Evolutionary conservation across 2,113 vertebrate species (phyloP).

Genomic region (Marmota monax): DNA sequence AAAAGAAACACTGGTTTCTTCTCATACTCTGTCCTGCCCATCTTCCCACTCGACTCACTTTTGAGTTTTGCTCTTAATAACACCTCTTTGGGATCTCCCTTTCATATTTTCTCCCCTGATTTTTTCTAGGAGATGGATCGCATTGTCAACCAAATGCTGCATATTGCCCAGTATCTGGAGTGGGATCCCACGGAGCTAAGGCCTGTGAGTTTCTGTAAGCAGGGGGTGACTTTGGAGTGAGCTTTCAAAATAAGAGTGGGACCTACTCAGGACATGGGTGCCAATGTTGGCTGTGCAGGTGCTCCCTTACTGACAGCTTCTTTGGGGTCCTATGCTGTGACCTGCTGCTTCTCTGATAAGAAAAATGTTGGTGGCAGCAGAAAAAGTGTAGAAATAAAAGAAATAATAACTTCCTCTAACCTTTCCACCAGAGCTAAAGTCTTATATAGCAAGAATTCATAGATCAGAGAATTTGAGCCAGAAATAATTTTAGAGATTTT

Average conservation of each 20-base stretch:
- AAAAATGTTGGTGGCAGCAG: background rate
- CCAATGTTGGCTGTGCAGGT: background rate
- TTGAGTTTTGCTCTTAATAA: background rate
- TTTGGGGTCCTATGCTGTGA: background rate
- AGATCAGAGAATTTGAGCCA: conserved; percentile 10
- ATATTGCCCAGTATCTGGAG: conserved; percentile 96
- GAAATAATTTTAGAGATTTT: background rate
- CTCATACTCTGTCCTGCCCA: background rate
- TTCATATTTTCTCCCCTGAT: conserved; percentile 61
- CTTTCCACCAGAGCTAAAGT: background rate
- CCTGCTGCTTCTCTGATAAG: background rate
- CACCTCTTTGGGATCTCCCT: background rate
- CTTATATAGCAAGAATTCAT: background rate
- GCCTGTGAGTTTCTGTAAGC: conserved; percentile 87
- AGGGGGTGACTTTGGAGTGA: background rate
- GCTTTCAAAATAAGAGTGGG: background rate
- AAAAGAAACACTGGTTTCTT: background rate
- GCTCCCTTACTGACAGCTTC: background rate
- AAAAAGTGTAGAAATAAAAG: background rate
- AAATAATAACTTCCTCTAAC: background rate
- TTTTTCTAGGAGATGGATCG: conserved; percentile 92
- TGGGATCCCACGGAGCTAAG: conserved; percentile 96
- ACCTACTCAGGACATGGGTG: background rate
- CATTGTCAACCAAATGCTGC: conserved; percentile 98
- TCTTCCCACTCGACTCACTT: background rate